Evolutionary conservation across 2,113 vertebrate genomes (phyloP).

Genomic region (Lota lota): DNA sequence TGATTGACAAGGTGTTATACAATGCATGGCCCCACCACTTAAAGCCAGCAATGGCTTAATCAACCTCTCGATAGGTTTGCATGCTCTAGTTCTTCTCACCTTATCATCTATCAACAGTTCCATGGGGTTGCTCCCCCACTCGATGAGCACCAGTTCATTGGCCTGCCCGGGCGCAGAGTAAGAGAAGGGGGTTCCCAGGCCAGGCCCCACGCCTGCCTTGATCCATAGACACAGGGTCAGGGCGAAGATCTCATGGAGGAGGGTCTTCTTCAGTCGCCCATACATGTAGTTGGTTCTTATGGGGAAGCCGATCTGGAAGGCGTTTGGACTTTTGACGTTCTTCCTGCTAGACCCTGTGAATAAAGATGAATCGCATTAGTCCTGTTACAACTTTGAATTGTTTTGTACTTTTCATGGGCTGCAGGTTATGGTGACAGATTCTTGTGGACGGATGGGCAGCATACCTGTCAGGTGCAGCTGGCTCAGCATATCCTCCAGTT

Average conservation of each 20-base stretch:
- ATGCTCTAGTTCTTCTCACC: slow-evolving; percentile 40
- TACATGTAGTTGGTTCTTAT: slow-evolving; percentile 79
- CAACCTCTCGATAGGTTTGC: neutral
- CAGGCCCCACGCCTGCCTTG: slow-evolving; percentile 51
- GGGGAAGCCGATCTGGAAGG: slow-evolving; percentile 77
- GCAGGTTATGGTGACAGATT: neutral
- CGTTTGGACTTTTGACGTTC: slow-evolving; percentile 35
- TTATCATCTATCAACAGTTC: slow-evolving; percentile 77
- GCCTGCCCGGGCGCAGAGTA: slow-evolving; percentile 76
- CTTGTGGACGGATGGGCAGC: neutral
- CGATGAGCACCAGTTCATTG: slow-evolving; percentile 79
- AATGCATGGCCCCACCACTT: neutral
- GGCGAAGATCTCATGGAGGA: slow-evolving; percentile 75
- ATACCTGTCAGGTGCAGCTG: slow-evolving; percentile 69
- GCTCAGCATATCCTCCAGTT: slow-evolving; percentile 70
- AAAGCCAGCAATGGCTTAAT: neutral
- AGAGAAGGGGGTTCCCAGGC: slow-evolving; percentile 76
- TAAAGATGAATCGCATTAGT: neutral
- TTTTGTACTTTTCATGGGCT: neutral
- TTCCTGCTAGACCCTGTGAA: slow-evolving; percentile 57
- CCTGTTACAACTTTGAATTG: neutral
- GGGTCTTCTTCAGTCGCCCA: slow-evolving; percentile 67
- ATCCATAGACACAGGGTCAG: slow-evolving; percentile 78
- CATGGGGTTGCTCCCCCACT: slow-evolving; percentile 77
- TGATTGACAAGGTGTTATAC: neutral